Base-by-base conservation (phyloP, 2,797 vertebrate genomes). In the Alcedo quadribrachys region DNA sequence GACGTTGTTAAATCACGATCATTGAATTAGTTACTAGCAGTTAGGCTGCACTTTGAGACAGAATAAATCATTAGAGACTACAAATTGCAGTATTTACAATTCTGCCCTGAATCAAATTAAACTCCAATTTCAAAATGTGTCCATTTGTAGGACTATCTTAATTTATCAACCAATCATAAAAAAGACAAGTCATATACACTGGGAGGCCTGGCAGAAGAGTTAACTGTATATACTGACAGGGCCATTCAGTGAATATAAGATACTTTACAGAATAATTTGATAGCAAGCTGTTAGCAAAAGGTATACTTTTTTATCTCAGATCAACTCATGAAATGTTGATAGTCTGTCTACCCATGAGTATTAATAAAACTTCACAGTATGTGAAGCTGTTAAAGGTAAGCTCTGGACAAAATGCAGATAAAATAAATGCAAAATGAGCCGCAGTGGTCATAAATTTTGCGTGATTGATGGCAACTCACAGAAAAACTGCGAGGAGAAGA, bases 381-480 rank as follows among this genome's bases (percentile, higher is more conserved):
- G 33, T 2, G 43, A 67, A 63, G 32, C 43, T 12, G 35, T 35
- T 81, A 81, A 71, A 95, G 89, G 92, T 83, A 85, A 94, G 19
- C 37, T 83, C 80, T 69, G 83, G 90, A 96, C 94, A 85, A 95
- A 92, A 95, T 96, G 71, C 55, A 89, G 63, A 82, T 63, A 87
- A 94, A 95, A 90, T 92, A 71, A 91, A 82, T 20, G 48, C 91
- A 68, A 78, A 93, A 85, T 11, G 55, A 86, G 83, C 80, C 92
- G 81, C 75, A 78, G 90, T 1, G 63, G n/a, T 46, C 46, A 3
- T 92, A 91, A 97, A 96, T 92, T 95, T 95, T 62, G 85, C 24
- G 33, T 88, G 79, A 92, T 79, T 50, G 70, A 93, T 88, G 83
- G 76, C 65, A 92, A 93, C 81, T 89, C 60, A 22, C 28, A 33